Conservation (phyloP, 2,797 vertebrate genomes). For the Eulemur mongoz region DNA sequence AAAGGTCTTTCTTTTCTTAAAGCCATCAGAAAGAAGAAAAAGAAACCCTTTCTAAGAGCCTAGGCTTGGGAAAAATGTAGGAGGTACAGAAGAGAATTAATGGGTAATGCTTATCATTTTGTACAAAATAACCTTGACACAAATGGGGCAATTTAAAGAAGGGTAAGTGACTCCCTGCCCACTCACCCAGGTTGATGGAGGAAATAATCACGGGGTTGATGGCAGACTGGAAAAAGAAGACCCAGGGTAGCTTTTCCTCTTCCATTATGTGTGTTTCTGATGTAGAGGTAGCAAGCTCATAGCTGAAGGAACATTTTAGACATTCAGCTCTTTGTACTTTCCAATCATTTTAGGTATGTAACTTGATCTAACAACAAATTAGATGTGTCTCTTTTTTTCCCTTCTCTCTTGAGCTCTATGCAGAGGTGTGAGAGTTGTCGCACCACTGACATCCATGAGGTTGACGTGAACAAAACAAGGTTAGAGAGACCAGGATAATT, state of each 20-base stretch:
- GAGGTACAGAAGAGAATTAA: slow-evolving; percentile 68
- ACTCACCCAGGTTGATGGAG: slow-evolving; percentile 71
- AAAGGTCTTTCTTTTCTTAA: slow-evolving; percentile 29
- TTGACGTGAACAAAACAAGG: neutral
- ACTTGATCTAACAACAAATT: slow-evolving; percentile 48
- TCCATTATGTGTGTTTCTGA: slow-evolving; percentile 57
- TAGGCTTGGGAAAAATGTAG: slow-evolving; percentile 58
- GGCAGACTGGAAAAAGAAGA: slow-evolving; percentile 68
- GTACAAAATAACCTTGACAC: slow-evolving; percentile 79
- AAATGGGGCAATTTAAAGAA: slow-evolving; percentile 73
- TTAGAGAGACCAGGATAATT: neutral
- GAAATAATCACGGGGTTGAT: slow-evolving; percentile 71
- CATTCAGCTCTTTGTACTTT: slow-evolving; percentile 45
- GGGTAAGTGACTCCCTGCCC: slow-evolving; percentile 77
- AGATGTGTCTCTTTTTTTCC: neutral
- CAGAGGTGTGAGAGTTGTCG: neutral
- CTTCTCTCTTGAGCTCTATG: neutral
- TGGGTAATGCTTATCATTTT: slow-evolving; percentile 72
- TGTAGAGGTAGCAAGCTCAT: slow-evolving; percentile 44
- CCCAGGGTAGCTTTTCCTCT: slow-evolving; percentile 10
- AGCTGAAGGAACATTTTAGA: slow-evolving; percentile 45
- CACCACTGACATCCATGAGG: neutral
- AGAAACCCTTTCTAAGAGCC: slow-evolving; percentile 57
- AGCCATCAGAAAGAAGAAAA: slow-evolving; percentile 28
- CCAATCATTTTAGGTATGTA: slow-evolving; percentile 35